A percentile compares a stretch with the other conserved stretches of the same genome.
These are phyloP conservation scores for Oriolus oriolus DNA, from an alignment of 2,113 vertebrate genomes.

Conservation along the genomic window DNA sequence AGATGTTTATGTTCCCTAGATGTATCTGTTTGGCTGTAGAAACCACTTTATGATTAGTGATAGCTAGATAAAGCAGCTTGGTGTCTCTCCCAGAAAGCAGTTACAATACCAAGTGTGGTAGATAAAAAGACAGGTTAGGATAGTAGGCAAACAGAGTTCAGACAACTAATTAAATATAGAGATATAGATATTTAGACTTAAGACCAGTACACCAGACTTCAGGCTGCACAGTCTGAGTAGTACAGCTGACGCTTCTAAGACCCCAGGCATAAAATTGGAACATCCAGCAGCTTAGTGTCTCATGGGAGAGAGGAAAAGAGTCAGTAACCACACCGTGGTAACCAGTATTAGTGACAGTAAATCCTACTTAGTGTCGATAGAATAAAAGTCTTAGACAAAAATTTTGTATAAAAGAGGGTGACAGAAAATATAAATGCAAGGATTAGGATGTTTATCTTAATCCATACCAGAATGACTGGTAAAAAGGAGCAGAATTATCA, in stretches of 20 bases:
- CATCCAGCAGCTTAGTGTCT: not conserved
- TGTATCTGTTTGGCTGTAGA: fast-evolving
- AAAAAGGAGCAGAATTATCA: not conserved
- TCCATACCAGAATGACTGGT: not conserved
- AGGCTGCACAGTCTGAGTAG: not conserved
- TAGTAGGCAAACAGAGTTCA: not conserved
- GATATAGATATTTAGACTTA: not conserved
- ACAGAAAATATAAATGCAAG: not conserved
- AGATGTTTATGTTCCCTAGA: not conserved
- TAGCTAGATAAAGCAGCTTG: not conserved
- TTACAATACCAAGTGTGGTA: not conserved
- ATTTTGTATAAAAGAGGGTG: not conserved
- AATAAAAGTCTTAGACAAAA: not conserved
- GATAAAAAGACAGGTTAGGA: not conserved
- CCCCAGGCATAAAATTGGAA: not conserved
- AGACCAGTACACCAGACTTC: not conserved
- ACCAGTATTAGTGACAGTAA: not conserved
- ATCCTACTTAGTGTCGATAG: not conserved
- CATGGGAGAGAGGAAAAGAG: not conserved
- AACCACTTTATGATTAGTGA: not conserved
- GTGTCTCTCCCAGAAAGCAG: not conserved
- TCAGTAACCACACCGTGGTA: not conserved
- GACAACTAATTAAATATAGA: not conserved
- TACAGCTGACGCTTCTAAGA: not conserved
- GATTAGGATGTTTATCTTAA: not conserved